Base-by-base conservation (phyloP, 2,888 invertebrate genomes). In the Pegoplata infirma region DNA sequence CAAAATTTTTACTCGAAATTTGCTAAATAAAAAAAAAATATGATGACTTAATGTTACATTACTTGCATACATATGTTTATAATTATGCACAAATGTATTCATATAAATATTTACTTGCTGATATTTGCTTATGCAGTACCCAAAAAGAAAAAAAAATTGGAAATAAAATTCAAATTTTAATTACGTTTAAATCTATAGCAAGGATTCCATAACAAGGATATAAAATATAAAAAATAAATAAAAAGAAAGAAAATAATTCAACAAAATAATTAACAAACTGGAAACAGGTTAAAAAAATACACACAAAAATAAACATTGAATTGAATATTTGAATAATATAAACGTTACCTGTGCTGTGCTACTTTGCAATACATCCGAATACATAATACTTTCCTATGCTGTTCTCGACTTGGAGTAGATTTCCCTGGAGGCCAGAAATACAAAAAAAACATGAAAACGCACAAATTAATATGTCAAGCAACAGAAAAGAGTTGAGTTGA, bases 391-490 rank as follows among this genome's bases (percentile, higher is more conserved):
- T n/a, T 32, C 32, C 61, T 44, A 19, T 51, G n/a, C 36, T 32
- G 58, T 19, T 53, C 66, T 67, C 55, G 36, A 49, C 55, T 44
- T 49, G 56, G 53, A 67, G 47, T 67, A 82, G 80, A 83, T 83
- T 82, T 82, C 82, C 82, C 82, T 79, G 64, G 82, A 77, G 82
- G 82, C 55, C 56, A 49, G 12, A 76, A 67, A 80, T 66, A 72
- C 69, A 80, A 19, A 32, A 51, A 16, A 66, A 73, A 67, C 64
- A 47, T 16, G 16, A 74, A 46, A 61, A 46, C 56, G 72, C 67
- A 73, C 77, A 82, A 83, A 83, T 83, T 83, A 83, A 83, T 81
- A 82, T 82, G 82, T 83, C 82, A 83, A 82, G 81, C 81, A 28
- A 32, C n/a, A n/a, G 23, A 61, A 63, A 75, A 76, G 56, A 71